These are phyloP conservation scores for Mormyrus iriodes DNA, from an alignment of 2,113 vertebrate genomes.

Conservation along the genomic window DNA sequence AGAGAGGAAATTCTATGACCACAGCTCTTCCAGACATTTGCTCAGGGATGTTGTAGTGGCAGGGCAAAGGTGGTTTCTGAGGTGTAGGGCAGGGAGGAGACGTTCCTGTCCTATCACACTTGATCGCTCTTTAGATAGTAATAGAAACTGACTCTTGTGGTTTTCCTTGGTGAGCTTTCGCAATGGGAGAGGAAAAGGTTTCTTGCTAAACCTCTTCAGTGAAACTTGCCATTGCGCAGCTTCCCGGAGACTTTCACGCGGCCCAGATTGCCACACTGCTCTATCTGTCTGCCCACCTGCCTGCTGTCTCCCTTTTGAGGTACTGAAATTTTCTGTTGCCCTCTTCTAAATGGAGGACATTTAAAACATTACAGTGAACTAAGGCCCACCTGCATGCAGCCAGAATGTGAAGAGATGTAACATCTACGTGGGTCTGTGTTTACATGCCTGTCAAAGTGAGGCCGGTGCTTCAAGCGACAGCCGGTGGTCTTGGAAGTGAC, in stretches of 20 bases:
- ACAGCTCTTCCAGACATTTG: neutral
- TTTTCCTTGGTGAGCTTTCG: neutral
- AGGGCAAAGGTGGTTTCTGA: neutral
- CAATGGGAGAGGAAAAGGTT: neutral
- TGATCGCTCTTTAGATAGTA: neutral
- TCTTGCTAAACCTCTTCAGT: neutral
- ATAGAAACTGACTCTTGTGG: neutral
- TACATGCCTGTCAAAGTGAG: neutral
- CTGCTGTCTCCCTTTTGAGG: neutral
- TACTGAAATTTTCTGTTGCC: no score
- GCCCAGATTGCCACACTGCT: neutral
- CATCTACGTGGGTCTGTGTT: neutral
- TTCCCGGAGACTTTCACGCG: neutral
- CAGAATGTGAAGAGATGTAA: neutral
- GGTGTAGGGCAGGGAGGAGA: neutral
- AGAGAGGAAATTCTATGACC: neutral
- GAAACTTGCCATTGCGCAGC: neutral
- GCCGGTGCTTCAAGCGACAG: neutral
- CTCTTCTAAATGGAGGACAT: neutral
- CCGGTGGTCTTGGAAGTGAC: neutral
- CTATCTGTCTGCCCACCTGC: neutral
- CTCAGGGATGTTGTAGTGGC: neutral
- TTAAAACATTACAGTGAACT: neutral
- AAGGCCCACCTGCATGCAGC: neutral
- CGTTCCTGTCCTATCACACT: neutral